phyloP scores from a whole-genome alignment of 2,888 invertebrate genomes.

The Heliconius ismenius region DNA sequence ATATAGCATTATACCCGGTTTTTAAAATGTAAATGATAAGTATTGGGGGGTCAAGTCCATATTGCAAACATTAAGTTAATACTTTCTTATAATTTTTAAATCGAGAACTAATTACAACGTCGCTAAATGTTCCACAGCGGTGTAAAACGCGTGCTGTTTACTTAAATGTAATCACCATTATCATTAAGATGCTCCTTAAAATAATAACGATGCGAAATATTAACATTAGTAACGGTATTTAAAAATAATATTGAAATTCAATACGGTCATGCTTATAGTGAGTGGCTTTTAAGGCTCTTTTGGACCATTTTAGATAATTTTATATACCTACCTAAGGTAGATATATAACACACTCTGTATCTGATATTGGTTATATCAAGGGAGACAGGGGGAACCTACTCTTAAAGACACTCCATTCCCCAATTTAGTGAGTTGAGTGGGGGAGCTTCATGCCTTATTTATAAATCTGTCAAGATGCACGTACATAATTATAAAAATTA shows the following conservation, averaged over 20 bases:
- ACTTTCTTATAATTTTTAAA: background rate
- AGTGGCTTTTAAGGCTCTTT: no score
- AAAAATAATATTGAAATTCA: background rate
- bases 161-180: background rate
- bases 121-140: background rate
- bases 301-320: no score
- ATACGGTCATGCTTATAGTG: background rate
- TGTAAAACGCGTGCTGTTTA: background rate
- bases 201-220: background rate
- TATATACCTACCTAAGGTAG: no score
- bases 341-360: no score
- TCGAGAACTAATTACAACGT: slow-evolving; percentile 11
- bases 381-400: no score
- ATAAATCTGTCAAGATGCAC: no score
- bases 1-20: background rate
- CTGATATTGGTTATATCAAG: no score
- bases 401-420: no score
- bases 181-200: background rate
- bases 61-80: background rate
- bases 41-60: background rate
- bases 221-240: slow-evolving; percentile 16
- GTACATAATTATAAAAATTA: no score
- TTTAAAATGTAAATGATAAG: background rate
- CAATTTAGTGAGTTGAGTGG: no score
- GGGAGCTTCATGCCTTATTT: no score